Evolutionary conservation across 2,888 invertebrate species (phyloP).

Genomic region (Andrena chrysosceles): DNA sequence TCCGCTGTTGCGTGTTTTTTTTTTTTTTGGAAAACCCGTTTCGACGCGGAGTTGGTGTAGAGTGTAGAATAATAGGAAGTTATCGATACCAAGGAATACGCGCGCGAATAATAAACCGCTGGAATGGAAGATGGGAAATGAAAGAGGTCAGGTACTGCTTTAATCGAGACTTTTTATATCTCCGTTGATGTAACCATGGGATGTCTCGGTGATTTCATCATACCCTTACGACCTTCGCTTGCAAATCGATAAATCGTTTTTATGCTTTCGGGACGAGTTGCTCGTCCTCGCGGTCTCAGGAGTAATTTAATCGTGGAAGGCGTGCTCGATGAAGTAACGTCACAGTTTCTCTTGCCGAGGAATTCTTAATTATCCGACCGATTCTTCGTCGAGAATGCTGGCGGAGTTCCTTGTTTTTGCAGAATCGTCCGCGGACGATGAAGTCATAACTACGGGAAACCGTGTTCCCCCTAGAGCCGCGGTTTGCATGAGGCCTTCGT

Average conservation of each 20-base stretch:
- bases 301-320: constrained; percentile 41
- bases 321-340: constrained; percentile 4
- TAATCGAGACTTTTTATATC: no score
- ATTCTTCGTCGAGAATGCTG: constrained; percentile 10
- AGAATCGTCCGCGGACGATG: constrained; percentile 20
- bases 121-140: no score
- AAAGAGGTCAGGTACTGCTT: no score
- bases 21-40: no score
- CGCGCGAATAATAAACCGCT: no score
- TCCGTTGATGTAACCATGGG: no score
- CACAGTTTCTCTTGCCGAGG: constrained; percentile 35
- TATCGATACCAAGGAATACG: no score
- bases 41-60: no score
- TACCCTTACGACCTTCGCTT: no score
- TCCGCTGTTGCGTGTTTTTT: no score
- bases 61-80: no score
- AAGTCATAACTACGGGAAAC: constrained; percentile 8
- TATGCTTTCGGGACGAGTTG: constrained; percentile 3
- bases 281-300: constrained; percentile 26
- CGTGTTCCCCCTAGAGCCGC: background rate
- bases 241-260: constrained; percentile 1
- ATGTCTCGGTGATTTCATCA: no score
- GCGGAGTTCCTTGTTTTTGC: constrained; percentile 15
- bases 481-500: constrained; percentile 6
- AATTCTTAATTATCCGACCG: constrained; percentile 44